phyloP scores from a whole-genome alignment of 2,888 invertebrate genomes.

The Monopis laevigella region DNA sequence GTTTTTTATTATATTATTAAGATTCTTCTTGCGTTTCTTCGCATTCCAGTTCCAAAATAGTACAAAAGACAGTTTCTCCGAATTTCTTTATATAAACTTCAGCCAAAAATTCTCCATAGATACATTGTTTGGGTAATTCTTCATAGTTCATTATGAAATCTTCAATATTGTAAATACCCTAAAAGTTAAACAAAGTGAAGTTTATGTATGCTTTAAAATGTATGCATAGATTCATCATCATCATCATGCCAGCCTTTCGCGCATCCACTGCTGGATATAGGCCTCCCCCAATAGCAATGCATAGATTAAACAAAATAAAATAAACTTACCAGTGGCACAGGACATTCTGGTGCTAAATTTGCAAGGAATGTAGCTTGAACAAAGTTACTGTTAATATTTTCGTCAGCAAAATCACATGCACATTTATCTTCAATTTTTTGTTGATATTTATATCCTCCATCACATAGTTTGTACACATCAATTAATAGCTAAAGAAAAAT shows the following conservation, averaged over 20 bases:
- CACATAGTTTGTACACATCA: constrained; percentile 9
- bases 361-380: constrained; percentile 6
- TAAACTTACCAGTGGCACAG: constrained; percentile 6
- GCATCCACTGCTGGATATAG: too few species aligned
- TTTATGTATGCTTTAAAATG: neutral
- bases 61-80: constrained; percentile 1
- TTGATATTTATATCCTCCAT: constrained; percentile 10
- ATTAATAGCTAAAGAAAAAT: constrained; percentile 1
- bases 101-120: constrained; percentile 7
- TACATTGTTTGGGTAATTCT: constrained; percentile 4
- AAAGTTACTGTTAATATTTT: constrained; percentile 5
- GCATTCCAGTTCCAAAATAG: constrained; percentile 5
- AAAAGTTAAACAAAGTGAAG: neutral
- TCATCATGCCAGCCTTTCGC: too few species aligned
- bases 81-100: neutral
- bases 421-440: constrained; percentile 8
- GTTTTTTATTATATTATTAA: too few species aligned
- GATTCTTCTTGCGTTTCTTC: neutral
- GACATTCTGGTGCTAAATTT: constrained; percentile 1
- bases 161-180: constrained; percentile 6
- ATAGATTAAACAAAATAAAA: too few species aligned
- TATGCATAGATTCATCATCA: too few species aligned
- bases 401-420: constrained; percentile 8
- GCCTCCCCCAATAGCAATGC: too few species aligned
- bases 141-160: constrained; percentile 8